Evolutionary conservation across 2,888 invertebrate species (phyloP).

Genomic region (Rosalia funebris): DNA sequence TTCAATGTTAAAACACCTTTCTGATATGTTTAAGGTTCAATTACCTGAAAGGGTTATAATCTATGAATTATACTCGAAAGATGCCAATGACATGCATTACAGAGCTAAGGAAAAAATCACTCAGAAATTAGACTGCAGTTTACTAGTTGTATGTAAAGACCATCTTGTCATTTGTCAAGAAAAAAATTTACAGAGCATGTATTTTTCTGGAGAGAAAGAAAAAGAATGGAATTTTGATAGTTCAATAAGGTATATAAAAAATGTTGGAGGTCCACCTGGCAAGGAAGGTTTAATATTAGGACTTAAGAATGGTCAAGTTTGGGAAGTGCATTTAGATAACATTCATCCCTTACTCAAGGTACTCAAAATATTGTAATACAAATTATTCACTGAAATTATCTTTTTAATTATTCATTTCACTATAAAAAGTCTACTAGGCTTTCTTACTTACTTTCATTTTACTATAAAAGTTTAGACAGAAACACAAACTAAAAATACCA

Average conservation of each 20-base stretch:
- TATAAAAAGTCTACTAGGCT: too few species aligned
- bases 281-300: constrained; percentile 93
- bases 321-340: constrained; percentile 92
- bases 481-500: too few species aligned
- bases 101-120: constrained; percentile 91
- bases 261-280: constrained; percentile 84
- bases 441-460: too few species aligned
- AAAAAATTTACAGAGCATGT: constrained; percentile 79
- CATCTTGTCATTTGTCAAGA: constrained; percentile 90
- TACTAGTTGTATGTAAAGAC: constrained; percentile 85
- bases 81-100: constrained; percentile 86
- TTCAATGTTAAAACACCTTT: too few species aligned
- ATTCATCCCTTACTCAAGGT: constrained; percentile 78
- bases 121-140: constrained; percentile 86
- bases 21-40: constrained; percentile 79
- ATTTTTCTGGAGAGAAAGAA: constrained; percentile 64
- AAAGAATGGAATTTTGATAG: constrained; percentile 90
- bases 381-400: background rate
- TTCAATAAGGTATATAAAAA: constrained; percentile 86
- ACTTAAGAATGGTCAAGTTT: constrained; percentile 88
- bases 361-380: background rate
- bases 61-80: constrained; percentile 88
- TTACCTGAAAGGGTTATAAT: constrained; percentile 93
- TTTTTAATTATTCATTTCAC: too few species aligned
- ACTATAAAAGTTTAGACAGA: too few species aligned